Conservation (phyloP, 2,888 invertebrate genomes). For the Danaus chrysippus region DNA sequence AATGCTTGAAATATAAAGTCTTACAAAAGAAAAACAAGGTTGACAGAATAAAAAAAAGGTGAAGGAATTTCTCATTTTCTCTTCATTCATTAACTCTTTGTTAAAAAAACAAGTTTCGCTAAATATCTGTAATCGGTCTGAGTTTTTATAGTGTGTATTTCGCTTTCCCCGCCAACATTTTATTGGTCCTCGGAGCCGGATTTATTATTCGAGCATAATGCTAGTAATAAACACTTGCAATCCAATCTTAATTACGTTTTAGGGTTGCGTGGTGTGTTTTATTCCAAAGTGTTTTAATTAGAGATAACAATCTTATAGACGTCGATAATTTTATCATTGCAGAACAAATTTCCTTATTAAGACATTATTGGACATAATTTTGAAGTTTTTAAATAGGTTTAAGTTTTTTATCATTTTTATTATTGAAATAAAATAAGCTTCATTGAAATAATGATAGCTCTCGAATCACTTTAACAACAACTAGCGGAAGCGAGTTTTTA, state of each 20-base stretch:
- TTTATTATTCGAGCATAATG: conserved; percentile 53
- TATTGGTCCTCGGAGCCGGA: conserved; percentile 59
- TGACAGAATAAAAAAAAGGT: conserved; percentile 24
- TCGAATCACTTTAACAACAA: conserved; percentile 9
- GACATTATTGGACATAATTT: background rate
- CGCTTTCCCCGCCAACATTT: conserved; percentile 48
- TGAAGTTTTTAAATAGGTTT: background rate
- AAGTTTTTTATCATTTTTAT: background rate
- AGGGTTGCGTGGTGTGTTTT: conserved; percentile 36
- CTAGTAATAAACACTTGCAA: conserved; percentile 57
- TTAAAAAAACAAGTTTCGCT: conserved; percentile 23
- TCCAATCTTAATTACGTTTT: conserved; percentile 54
- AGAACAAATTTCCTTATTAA: background rate
- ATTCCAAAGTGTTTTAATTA: conserved; percentile 16
- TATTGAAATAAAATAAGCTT: background rate
- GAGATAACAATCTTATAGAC: too few relatives aligned
- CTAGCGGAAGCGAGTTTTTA: conserved; percentile 8
- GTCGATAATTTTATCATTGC: too few relatives aligned
- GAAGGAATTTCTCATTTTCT: conserved; percentile 25
- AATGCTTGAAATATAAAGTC: too few relatives aligned
- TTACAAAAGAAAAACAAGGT: conserved; percentile 7
- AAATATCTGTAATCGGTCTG: conserved; percentile 29
- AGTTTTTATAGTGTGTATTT: conserved; percentile 33
- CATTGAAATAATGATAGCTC: background rate
- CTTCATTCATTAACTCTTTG: conserved; percentile 21